Percentiles rank a stretch among this genome's conserved stretches.
Evolutionary conservation across 2,797 vertebrate species (phyloP).

Genomic region (Macrochelys suwanniensis): DNA sequence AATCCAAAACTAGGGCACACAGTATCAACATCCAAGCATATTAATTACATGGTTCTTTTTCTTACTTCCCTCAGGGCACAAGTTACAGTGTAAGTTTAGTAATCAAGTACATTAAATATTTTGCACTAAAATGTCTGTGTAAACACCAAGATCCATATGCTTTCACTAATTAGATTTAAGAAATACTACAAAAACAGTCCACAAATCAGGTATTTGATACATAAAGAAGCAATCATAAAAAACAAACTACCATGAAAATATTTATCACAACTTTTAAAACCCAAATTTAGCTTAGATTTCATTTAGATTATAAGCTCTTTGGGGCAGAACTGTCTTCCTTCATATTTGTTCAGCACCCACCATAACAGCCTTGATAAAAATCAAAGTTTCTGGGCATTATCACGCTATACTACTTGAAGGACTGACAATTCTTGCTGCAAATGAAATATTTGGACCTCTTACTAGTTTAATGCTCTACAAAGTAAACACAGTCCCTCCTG

Average conservation of each 20-base stretch:
- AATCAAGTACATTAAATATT: not conserved
- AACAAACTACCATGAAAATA: not conserved
- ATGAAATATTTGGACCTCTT: not conserved
- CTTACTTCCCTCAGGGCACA: not conserved
- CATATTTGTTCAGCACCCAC: not conserved
- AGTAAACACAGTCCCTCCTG: not conserved
- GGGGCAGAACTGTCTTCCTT: not conserved
- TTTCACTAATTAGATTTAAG: not conserved
- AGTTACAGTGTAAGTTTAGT: not conserved
- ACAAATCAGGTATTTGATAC: not conserved
- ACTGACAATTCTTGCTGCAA: not conserved
- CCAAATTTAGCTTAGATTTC: conserved; percentile 6
- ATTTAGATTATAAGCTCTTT: not conserved
- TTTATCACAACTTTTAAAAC: not conserved
- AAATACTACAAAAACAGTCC: too few species aligned
- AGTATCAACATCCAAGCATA: not conserved
- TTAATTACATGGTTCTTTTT: not conserved
- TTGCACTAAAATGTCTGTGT: not conserved
- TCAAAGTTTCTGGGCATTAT: not conserved
- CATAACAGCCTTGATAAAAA: not conserved
- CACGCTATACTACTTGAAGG: too few species aligned
- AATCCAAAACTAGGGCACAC: not conserved
- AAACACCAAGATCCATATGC: not conserved
- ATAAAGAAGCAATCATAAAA: not conserved
- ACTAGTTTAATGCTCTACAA: not conserved